A percentile compares a stretch with the other conserved stretches of the same genome.
Conservation (phyloP, 1,140 invertebrate species). For the Leptinotarsa defecta region DNA sequence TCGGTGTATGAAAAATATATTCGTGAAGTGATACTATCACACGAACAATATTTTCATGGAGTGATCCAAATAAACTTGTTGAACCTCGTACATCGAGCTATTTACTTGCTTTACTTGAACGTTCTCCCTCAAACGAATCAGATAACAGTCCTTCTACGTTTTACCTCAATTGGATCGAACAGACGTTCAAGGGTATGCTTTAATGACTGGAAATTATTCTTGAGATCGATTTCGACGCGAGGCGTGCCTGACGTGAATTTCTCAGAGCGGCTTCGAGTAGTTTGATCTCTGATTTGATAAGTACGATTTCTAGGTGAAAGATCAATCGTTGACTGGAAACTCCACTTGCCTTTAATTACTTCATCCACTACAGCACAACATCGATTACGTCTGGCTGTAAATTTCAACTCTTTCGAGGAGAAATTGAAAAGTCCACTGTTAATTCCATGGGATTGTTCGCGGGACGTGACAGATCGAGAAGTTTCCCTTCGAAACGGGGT, state of each 20-base stretch:
- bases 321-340: neutral
- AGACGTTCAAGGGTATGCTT: neutral
- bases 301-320: neutral
- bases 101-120: neutral
- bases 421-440: constrained; percentile 6
- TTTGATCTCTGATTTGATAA: neutral
- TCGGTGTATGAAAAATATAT: no score
- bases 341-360: constrained; percentile 2
- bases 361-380: neutral
- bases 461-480: no score
- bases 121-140: neutral
- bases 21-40: no score
- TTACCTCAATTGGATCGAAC: neutral
- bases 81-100: neutral
- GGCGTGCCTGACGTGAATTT: neutral
- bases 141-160: neutral
- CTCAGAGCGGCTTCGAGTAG: neutral
- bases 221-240: neutral
- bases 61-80: no score
- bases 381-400: neutral
- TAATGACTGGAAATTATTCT: neutral
- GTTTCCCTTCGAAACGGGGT: no score
- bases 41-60: no score
- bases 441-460: neutral
- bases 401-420: neutral